Evolutionary conservation across 2,113 vertebrate genomes (phyloP).

Genomic region (Ictalurus furcatus): DNA sequence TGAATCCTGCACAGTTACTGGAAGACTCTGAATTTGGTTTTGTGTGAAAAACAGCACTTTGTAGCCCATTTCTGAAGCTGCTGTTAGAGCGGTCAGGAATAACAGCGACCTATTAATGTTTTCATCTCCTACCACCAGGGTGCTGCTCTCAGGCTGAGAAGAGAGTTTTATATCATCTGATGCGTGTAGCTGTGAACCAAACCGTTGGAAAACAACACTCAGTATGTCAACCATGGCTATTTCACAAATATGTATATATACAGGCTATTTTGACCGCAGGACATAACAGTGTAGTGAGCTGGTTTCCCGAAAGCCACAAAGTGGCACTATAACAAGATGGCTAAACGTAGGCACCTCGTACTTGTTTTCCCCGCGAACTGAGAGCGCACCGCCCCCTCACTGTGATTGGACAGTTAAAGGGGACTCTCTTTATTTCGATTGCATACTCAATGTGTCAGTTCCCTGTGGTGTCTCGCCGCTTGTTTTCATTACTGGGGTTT

Average conservation of each 20-base stretch:
- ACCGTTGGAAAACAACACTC: constrained; percentile 62
- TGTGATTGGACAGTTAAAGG: not conserved
- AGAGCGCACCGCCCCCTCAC: not conserved
- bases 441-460: not conserved
- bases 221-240: constrained; percentile 68
- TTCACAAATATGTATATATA: not conserved
- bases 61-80: constrained; percentile 63
- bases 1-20: constrained; percentile 60
- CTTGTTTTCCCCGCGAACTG: not conserved
- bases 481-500: not conserved
- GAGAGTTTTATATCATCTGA: not conserved
- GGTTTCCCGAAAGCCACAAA: too few relatives aligned
- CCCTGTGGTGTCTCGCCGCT: accelerated
- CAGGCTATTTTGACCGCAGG: not conserved
- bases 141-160: constrained; percentile 25
- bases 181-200: constrained; percentile 31
- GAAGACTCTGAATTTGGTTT: constrained; percentile 68
- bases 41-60: constrained; percentile 70
- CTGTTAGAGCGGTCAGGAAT: constrained; percentile 69
- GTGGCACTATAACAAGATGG: not conserved
- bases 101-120: constrained; percentile 63
- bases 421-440: not conserved
- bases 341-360: not conserved
- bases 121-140: constrained; percentile 65
- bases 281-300: not conserved